phyloP scores from a whole-genome alignment of 2,113 vertebrate genomes.

The Myrmecophaga tridactyla region DNA sequence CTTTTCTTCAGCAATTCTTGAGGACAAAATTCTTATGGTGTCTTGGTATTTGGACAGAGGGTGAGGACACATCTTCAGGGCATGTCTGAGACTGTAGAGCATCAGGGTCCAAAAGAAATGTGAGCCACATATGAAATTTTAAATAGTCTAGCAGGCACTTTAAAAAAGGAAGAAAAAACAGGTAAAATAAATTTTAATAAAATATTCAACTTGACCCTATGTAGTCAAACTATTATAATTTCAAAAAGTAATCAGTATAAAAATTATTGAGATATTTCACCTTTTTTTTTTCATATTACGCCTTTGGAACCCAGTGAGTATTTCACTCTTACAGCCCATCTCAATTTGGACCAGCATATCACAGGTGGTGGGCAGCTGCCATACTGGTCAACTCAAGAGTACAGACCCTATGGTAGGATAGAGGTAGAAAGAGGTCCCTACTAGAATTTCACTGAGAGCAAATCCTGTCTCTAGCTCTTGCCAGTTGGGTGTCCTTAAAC shows the following conservation, averaged over 20 bases:
- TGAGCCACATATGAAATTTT: neutral
- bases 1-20: neutral
- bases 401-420: neutral
- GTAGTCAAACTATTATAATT: neutral
- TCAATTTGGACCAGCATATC: neutral
- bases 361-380: fast-evolving
- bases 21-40: neutral
- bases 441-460: neutral
- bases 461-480: neutral
- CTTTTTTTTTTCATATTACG: neutral
- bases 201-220: neutral
- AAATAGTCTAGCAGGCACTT: neutral
- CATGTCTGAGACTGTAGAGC: neutral
- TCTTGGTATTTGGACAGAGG: too few species aligned
- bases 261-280: neutral
- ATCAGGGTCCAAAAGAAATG: neutral
- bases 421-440: neutral
- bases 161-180: neutral
- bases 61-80: neutral
- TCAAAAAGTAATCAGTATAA: neutral
- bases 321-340: neutral
- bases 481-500: neutral
- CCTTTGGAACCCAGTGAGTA: neutral
- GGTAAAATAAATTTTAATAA: neutral
- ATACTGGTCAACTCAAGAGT: neutral